Evolutionary conservation across 2,888 invertebrate species (phyloP), one percentile per base, ranked within the genome.

Genomic region (Melieria omissa): DNA sequence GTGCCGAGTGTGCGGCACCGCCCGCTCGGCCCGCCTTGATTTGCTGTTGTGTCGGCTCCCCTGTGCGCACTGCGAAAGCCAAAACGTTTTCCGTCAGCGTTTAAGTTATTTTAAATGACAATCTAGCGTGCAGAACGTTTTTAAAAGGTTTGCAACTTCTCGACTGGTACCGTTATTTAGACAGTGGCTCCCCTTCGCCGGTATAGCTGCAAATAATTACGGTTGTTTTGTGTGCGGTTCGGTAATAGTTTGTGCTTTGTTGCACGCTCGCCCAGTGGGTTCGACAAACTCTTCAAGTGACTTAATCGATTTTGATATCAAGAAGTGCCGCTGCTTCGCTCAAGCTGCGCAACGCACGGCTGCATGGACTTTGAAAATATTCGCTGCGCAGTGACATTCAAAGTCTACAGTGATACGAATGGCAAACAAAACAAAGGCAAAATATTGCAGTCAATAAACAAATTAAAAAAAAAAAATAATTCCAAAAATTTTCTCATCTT

Each of bases 41-140:
- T 29, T 29, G 29, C 29, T 29, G 29, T 29, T 29, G 29, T 29
- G 29, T 29, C 29, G 29, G 29, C 29, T 29, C 29, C 29, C 29
- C 29, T 29, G 29, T 29, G 29, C 29, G 29, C 29, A 49, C 10
- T 10, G 52, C n/a, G 10, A n/a, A 10, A 60, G 44, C 49, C 61
- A 73, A 75, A 75, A 75, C 71, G 74, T 74, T 74, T 75, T 75
- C 75, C 76, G 73, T 74, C 75, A 73, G 73, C 76, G 77, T 79
- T 82, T 83, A 84, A 84, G 81, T 84, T 80, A 80, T 83, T 82
- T 80, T 79, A 84, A 84, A 84, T 82, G 83, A 84, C 83, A 84
- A 81, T 82, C 82, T 84, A 80, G 83, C 83, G 84, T 84, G 83
- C 82, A 77, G 70, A 80, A 80, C 76, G 78, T 72, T 60, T 74